Base-by-base conservation (phyloP, 2,888 invertebrate genomes). In the Agrilus mali region DNA sequence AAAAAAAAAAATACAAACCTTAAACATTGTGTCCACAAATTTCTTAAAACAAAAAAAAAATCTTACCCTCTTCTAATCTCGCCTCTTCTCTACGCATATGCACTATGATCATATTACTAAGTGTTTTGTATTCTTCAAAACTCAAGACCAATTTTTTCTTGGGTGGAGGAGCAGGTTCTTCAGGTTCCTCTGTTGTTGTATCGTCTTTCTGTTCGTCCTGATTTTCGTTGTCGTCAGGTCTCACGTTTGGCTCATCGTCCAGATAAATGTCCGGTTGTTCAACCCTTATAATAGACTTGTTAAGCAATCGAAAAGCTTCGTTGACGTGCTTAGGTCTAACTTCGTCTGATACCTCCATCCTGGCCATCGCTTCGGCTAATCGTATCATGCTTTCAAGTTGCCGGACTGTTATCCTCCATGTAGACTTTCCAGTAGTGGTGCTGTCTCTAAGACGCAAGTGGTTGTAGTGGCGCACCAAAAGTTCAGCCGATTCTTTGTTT, bases 191-290 rank as follows among this genome's bases (percentile, higher is more conserved):
- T 12, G 52, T 49, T 4, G 50, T 50, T 22, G 49, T 48, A 7
- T 57, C 60, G 54, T 61, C 61, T n/a, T n/a, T n/a, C 10, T 56
- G 53, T 2, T 59, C 59, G 8, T 58, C 58, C 27, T 70, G 68
- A 4, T 67, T 58, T 6, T 75, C 71, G 13, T 78, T 74, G 2
- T 77, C 74, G 13, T 75, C 74, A 66, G 74, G 69, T 33, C 66
- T 66, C 1, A 73, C 71, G 35, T 70, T 70, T 12, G 78, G 78
- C 33, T 88, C 87, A 46, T 89, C 90, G 41, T 89, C 89, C 48
- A 97, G 69, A 61, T 92, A 85, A 41, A 98, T 90, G 61, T 98
- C 97, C 0, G 97, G 96, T 59, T 96, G 95, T 58, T 97, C 97
- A 14, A 98, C 95, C 33, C 96, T 78, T 52, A 97, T 92, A 50